These are phyloP conservation scores for Caenorhabditis drosophilae DNA, from an alignment of 2,888 invertebrate genomes.

Conservation along the genomic window DNA sequence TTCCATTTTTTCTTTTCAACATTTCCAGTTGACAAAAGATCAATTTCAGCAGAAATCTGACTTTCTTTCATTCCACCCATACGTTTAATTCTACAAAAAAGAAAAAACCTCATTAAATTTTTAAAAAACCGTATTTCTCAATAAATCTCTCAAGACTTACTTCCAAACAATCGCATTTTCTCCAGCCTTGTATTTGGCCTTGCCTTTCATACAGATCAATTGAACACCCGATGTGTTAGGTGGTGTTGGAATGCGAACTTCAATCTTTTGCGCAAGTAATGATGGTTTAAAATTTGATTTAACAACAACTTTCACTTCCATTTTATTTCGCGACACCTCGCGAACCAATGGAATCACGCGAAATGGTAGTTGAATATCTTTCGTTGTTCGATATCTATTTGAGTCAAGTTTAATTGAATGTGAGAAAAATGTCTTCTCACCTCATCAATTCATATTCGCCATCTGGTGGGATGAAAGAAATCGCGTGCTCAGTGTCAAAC, in stretches of 20 bases:
- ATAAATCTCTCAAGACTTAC: conserved; percentile 73
- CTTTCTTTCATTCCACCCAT: conserved; percentile 93
- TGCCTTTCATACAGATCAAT: conserved; percentile 94
- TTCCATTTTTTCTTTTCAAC: conserved; percentile 91
- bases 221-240: conserved; percentile 98
- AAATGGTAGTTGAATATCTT: conserved; percentile 98
- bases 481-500: conserved; percentile 99
- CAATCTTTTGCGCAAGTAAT: conserved; percentile 95
- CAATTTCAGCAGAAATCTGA: conserved; percentile 97
- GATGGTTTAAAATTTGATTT: conserved; percentile 99
- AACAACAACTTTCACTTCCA: conserved; percentile 99
- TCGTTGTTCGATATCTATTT: conserved; percentile 92
- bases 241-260: conserved; percentile 96
- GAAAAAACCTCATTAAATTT: neutral
- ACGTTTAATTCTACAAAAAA: conserved; percentile 72
- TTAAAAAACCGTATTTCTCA: neutral
- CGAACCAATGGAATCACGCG: conserved; percentile 97
- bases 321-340: conserved; percentile 96
- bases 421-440: too few species aligned
- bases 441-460: conserved; percentile 99
- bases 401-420: too few species aligned
- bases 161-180: conserved; percentile 98
- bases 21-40: conserved; percentile 94
- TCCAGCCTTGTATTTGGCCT: conserved; percentile 98
- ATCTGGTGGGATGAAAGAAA: conserved; percentile 99